Base-by-base conservation (phyloP, 2,113 vertebrate genomes). In the Grallaria varia region DNA sequence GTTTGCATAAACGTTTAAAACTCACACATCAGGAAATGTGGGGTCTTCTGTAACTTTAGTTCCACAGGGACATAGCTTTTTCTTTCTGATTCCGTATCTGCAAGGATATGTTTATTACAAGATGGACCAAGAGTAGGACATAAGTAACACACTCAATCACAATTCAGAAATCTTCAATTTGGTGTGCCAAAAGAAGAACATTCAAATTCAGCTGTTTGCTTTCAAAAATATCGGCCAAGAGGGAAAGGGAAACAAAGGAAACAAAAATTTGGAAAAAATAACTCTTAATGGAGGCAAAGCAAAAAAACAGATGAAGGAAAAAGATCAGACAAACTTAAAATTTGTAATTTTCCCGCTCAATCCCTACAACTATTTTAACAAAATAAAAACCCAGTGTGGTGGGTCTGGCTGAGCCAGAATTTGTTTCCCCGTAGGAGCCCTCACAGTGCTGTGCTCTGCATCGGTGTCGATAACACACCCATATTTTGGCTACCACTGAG, bases 71-170 rank as follows among this genome's bases (percentile, higher is more conserved):
- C 22, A 71, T 23, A 71, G 21, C 4, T 33, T 66, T 23, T 44
- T 4, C 13, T 87, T 84, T 74, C 55, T 60, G 42, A 53, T 78
- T 78, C 39, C 87, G 14, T 20, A 33, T 49, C 49, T 87, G 28
- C 23, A 47, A 58, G 25, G 14, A 42, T 3, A 3, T n/a, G 21
- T 8, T 64, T 7, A 33, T 63, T 39, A 47, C 14, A 79, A 30
- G 8, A 44, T 68, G 27, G 15, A 85, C 58, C 4, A 55, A 42
- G 28, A 44, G 15, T 8, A 71, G 40, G 62, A 53, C 3, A 9
- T 20, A 47, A 27, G 12, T 31, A 67, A 10, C 0, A 0, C 33
- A 31, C 6, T 62, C 16, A 47, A 15, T 7, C 14, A 30, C 10
- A 50, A 16, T 10, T 49, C 3, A 67, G 22, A 58, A 60, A 42